A percentile compares a stretch with the other conserved stretches of the same genome.
Evolutionary conservation across 2,113 vertebrate species (phyloP).

Genomic region (Lepus americanus): DNA sequence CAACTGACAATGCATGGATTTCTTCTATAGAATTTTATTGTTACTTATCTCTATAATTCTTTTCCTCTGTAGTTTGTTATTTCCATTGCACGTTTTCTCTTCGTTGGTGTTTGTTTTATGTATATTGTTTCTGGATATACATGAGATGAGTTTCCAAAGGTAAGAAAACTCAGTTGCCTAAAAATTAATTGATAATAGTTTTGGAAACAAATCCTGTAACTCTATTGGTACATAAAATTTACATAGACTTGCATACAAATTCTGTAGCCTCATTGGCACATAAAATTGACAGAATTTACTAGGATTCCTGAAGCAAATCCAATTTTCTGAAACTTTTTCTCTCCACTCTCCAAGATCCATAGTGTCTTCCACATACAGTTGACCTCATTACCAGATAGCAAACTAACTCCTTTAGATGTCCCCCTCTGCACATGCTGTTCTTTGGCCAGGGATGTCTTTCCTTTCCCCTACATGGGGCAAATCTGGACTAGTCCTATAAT

Average conservation of each 20-base stretch:
- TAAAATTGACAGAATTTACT: conserved; percentile 41
- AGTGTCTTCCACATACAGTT: not conserved
- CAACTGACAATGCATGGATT: conserved; percentile 9
- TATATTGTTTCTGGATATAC: conserved; percentile 60
- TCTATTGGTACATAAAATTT: conserved; percentile 50
- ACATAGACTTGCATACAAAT: conserved; percentile 43
- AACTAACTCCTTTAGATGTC: not conserved
- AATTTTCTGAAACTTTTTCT: not conserved
- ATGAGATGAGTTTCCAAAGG: conserved; percentile 54
- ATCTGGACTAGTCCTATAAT: not conserved
- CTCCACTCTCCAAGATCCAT: too few relatives aligned
- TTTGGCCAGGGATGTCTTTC: not conserved
- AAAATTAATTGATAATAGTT: conserved; percentile 77
- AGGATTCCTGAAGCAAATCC: not conserved
- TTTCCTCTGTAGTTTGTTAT: conserved; percentile 42
- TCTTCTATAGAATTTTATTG: conserved; percentile 58
- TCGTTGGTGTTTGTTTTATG: conserved; percentile 41
- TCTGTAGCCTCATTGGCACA: conserved; percentile 55
- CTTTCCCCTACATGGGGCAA: not conserved
- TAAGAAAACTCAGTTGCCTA: conserved; percentile 53
- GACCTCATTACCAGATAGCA: not conserved
- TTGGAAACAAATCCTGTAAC: conserved; percentile 77
- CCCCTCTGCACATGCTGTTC: not conserved
- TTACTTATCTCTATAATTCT: conserved; percentile 2
- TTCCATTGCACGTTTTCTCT: conserved; percentile 38